phyloP scores from a whole-genome alignment of 2,888 invertebrate species.

The Dastarcus helophoroides region DNA sequence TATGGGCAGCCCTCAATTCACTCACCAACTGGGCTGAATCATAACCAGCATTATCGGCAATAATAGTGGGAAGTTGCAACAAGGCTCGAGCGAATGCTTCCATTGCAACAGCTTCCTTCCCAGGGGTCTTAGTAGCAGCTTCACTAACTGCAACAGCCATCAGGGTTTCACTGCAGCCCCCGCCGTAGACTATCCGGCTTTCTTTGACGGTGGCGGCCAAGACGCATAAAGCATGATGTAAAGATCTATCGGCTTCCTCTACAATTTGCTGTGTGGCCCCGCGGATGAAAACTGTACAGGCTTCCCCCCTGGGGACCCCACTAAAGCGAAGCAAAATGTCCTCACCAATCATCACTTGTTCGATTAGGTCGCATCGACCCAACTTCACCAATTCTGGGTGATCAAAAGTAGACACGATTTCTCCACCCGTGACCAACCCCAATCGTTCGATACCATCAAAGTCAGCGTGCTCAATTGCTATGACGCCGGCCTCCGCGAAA shows the following conservation, averaged over 20 bases:
- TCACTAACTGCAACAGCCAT: constrained; percentile 90
- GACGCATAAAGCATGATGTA: constrained; percentile 98
- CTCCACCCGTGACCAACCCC: constrained; percentile 93
- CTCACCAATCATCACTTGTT: constrained; percentile 98
- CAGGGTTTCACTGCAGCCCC: constrained; percentile 84
- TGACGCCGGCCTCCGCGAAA: constrained; percentile 94
- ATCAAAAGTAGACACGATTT: constrained; percentile 98
- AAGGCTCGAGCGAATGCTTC: constrained; percentile 90
- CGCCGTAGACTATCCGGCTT: constrained; percentile 82
- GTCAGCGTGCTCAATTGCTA: constrained; percentile 99
- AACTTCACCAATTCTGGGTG: constrained; percentile 83
- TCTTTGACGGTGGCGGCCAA: constrained; percentile 91
- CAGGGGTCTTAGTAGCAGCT: constrained; percentile 77
- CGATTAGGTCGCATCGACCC: constrained; percentile 89
- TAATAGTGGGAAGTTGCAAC: constrained; percentile 81
- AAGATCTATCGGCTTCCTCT: constrained; percentile 95
- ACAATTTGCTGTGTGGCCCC: constrained; percentile 98
- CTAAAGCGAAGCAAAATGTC: constrained; percentile 90
- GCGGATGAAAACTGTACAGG: constrained; percentile 92
- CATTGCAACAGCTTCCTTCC: constrained; percentile 95
- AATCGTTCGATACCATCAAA: constrained; percentile 98
- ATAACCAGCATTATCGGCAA: constrained; percentile 97
- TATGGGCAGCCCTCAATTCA: constrained; percentile 84
- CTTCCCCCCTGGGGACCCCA: constrained; percentile 89
- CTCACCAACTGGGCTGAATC: constrained; percentile 92